Conservation (phyloP, 2,797 vertebrate species). For the Poecilia picta region DNA sequence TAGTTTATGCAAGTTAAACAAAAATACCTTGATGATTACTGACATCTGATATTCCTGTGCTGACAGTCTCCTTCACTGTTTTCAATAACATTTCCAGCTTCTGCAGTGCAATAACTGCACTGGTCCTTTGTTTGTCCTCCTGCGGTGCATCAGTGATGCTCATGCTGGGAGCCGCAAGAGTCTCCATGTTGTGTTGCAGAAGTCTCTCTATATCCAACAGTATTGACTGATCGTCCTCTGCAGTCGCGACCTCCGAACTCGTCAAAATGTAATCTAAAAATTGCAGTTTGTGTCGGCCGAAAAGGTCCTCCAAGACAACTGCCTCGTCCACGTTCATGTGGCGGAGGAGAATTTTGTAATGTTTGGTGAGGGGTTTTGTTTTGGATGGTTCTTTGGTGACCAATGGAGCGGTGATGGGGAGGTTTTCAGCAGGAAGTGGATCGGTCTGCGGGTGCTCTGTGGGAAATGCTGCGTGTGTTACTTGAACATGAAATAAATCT, state of each 20-base stretch:
- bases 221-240: conserved; percentile 61
- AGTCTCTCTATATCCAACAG: conserved; percentile 71
- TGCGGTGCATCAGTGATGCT: conserved; percentile 41
- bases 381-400: conserved; percentile 21
- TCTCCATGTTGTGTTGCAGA: conserved; percentile 66
- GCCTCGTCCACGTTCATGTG: conserved; percentile 57
- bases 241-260: conserved; percentile 29
- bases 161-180: conserved; percentile 22
- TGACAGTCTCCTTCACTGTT: conserved; percentile 69
- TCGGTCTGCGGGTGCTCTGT: conserved; percentile 15
- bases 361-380: conserved; percentile 40
- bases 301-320: conserved; percentile 57
- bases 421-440: conserved; percentile 1
- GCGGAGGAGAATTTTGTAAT: conserved; percentile 59
- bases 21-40: conserved; percentile 73
- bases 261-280: conserved; percentile 74
- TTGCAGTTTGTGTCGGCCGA: conserved; percentile 73
- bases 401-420: conserved; percentile 9
- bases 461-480: conserved; percentile 10
- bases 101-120: conserved; percentile 61
- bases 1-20: conserved; percentile 19
- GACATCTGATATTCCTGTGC: conserved; percentile 55
- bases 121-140: conserved; percentile 54
- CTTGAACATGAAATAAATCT: conserved; percentile 17
- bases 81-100: conserved; percentile 76